These are phyloP conservation scores for Sebastes iracundus DNA, from an alignment of 2,797 vertebrate genomes.

Conservation along the genomic window DNA sequence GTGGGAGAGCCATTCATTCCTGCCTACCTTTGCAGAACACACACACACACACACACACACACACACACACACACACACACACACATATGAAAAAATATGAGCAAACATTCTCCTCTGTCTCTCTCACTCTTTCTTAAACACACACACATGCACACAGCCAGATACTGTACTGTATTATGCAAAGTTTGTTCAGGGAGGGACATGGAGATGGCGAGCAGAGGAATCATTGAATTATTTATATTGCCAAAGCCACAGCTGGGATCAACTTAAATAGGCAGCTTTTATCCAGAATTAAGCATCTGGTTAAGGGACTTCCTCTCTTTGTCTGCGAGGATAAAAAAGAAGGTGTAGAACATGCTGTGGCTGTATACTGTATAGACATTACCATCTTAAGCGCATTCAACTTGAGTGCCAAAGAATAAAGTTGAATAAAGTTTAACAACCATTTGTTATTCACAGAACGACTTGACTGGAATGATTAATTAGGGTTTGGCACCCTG, in stretches of 20 bases:
- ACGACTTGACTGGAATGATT: neutral
- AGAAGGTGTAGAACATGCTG: neutral
- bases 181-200: constrained; percentile 64
- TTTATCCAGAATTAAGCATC: constrained; percentile 49
- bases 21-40: constrained; percentile 33
- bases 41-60: constrained; percentile 2
- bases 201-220: constrained; percentile 24
- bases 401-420: neutral
- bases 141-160: constrained; percentile 20
- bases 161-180: constrained; percentile 58
- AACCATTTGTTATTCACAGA: neutral
- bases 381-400: neutral
- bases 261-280: constrained; percentile 41
- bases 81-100: constrained; percentile 28
- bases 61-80: constrained; percentile 1
- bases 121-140: constrained; percentile 8
- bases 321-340: constrained; percentile 25
- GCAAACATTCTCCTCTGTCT: constrained; percentile 22
- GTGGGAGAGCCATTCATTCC: constrained; percentile 17
- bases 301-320: constrained; percentile 41
- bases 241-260: constrained; percentile 27
- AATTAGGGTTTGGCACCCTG: neutral
- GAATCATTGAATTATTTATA: constrained; percentile 64
- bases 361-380: neutral
- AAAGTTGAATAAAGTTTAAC: neutral